phyloP scores from a whole-genome alignment of 2,113 vertebrate genomes.

The Aptenodytes forsteri region DNA sequence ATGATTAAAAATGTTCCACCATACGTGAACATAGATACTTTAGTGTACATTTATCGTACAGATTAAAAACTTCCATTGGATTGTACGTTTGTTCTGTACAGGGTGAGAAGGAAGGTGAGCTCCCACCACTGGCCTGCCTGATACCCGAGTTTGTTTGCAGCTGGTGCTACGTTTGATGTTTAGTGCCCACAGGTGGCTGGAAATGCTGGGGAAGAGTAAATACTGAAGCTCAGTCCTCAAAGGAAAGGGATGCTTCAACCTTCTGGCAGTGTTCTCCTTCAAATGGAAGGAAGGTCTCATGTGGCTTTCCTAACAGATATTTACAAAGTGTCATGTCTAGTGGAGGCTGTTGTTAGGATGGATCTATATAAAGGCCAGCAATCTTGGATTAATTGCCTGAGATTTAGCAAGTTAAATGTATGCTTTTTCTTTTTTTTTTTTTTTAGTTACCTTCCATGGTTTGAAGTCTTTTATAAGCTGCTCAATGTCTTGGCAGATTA shows the following conservation, averaged over 20 bases:
- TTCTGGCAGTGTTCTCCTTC: neutral
- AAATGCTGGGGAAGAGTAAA: accelerated
- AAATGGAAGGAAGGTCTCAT: neutral
- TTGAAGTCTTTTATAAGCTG: slow-evolving; percentile 95
- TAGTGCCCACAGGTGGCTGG: neutral
- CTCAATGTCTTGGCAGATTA: slow-evolving; percentile 95
- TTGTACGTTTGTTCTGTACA: accelerated
- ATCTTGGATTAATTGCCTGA: neutral
- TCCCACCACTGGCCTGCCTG: neutral
- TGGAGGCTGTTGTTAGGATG: neutral
- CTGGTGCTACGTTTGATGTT: accelerated
- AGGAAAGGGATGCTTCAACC: neutral
- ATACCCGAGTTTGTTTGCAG: accelerated
- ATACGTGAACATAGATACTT: no score
- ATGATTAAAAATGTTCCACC: neutral
- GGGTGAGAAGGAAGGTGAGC: neutral
- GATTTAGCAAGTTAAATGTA: neutral
- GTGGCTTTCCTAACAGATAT: neutral
- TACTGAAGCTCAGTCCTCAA: no score
- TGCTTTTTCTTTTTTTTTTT: slow-evolving; percentile 7
- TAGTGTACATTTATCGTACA: no score
- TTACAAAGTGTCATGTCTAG: neutral
- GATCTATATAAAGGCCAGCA: neutral
- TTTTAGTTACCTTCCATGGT: slow-evolving; percentile 93
- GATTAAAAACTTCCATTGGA: neutral